Evolutionary conservation across 2,888 invertebrate species (phyloP), one percentile per base, ranked within the genome.

Genomic region (Drosophila limbata): DNA sequence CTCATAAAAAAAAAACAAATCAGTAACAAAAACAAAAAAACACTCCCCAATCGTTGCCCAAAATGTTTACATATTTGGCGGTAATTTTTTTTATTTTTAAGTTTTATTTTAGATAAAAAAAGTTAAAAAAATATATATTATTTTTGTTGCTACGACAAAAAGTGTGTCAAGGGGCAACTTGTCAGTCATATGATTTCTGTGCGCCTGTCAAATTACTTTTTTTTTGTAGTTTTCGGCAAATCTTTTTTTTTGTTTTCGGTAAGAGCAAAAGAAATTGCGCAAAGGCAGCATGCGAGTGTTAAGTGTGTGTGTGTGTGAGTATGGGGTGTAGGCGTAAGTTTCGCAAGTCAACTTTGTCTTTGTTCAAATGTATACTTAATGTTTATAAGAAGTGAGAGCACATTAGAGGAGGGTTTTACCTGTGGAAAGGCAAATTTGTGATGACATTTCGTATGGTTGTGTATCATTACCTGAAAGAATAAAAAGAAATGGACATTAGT

Each of bases 161-260:
- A 89, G 85, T 88, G 72, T 90, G 88, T 88, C 88, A 88, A 88
- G 88, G 88, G 81, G 88, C 85, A 88, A 76, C 85, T 84, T 89
- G 88, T 84, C 79, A 84, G 82, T 88, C 88, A 84, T 67, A 81
- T 69, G 79, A 87, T 84, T 87, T 84, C 68, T 65, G 62, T 42
- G 62, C 59, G 76, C 66, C 73, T 81, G 86, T 89, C 86, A 83
- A 89, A 72, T 66, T 55, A 56, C 37, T 67, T 53, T 73, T 70
- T 60, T 64, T 69, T 65, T 57, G 2, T 37, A 31, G 13, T 37
- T 37, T 37, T 37, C 11, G 37, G 13, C 45, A 65, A 60, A n/a
- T n/a, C n/a, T 66, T 10, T 35, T 28, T 61, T 40, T 55, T 44
- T n/a, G 2, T 45, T 67, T 64, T 44, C 35, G 67, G 40, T 77